Evolutionary conservation across 2,888 invertebrate genomes (phyloP).

Genomic region (Drosophila rubida): DNA sequence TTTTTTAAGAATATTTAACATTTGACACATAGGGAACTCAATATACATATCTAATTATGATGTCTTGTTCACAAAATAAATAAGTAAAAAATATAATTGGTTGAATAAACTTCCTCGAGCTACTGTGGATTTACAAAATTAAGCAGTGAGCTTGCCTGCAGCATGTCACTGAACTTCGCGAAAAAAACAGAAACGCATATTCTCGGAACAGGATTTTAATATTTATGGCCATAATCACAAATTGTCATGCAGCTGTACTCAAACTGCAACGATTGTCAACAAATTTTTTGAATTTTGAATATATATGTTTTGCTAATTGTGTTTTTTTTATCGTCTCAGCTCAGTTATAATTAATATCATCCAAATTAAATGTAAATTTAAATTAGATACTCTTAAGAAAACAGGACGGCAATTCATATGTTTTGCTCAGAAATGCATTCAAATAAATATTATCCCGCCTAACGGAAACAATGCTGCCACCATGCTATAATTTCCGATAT

Average conservation of each 20-base stretch:
- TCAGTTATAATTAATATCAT: conserved; percentile 2
- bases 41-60: conserved; percentile 15
- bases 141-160: conserved; percentile 27
- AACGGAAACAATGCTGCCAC: conserved; percentile 30
- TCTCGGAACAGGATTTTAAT: conserved; percentile 41
- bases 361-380: background rate
- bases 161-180: conserved; percentile 51
- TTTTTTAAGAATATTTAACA: background rate
- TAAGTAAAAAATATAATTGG: conserved; percentile 30
- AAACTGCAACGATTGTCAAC: conserved; percentile 25
- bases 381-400: conserved; percentile 9
- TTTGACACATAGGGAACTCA: background rate
- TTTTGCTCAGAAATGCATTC: background rate
- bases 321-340: background rate
- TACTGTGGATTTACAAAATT: conserved; percentile 6
- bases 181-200: conserved; percentile 34
- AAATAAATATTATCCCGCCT: background rate
- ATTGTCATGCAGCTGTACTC: conserved; percentile 26
- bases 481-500: background rate
- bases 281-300: conserved; percentile 16
- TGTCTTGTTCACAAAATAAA: conserved; percentile 34
- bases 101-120: conserved; percentile 40
- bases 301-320: conserved; percentile 10
- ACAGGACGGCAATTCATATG: background rate
- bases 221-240: conserved; percentile 52